Base-by-base conservation (phyloP, 2,797 vertebrate genomes). In the Mus spretus region DNA sequence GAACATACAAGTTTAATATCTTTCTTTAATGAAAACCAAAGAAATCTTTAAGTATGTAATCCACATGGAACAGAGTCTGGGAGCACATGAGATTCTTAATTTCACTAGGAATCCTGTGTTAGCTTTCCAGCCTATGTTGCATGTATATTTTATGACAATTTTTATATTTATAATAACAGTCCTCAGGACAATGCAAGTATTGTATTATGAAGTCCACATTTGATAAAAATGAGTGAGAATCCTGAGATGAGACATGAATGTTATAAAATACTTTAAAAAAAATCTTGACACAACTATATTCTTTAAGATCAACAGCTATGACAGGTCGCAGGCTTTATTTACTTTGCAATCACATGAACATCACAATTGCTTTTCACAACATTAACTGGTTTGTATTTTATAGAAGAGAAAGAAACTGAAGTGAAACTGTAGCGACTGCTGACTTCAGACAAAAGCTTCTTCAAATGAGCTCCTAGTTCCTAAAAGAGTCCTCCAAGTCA, bases 371-470 rank as follows among this genome's bases (percentile, higher is more conserved):
- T 91, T 94, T 87, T 96, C 44, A 93, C 96, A 96, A 96, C 88
- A 86, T 91, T 84, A 95, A 90, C n/a, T 90, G 95, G 92, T 85
- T 95, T 95, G 87, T 75, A 74, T 92, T 97, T 96, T 95, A 97
- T 81, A 97, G 91, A 97, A 97, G 91, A 94, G 97, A 97, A 93
- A 97, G 74, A 95, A 97, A 95, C 83, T 97, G 94, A 98, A 97
- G 93, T 97, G 75, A 97, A 97, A 97, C 87, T 93, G 80, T 93
- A 95, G 92, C 92, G 95, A 93, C 50, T 98, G 96, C 83, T 97
- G 94, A 97, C 96, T 93, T 97, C 89, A 98, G 90, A 96, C 97
- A 96, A 96, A 94, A 90, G 96, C 96, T 98, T 97, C 96, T 97
- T 98, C 87, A 98, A 96, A 97, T 79, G 96, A 96, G 92, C 87